Base-by-base conservation (phyloP, 23 tunicate genomes). In the Ascidia mentula region DNA sequence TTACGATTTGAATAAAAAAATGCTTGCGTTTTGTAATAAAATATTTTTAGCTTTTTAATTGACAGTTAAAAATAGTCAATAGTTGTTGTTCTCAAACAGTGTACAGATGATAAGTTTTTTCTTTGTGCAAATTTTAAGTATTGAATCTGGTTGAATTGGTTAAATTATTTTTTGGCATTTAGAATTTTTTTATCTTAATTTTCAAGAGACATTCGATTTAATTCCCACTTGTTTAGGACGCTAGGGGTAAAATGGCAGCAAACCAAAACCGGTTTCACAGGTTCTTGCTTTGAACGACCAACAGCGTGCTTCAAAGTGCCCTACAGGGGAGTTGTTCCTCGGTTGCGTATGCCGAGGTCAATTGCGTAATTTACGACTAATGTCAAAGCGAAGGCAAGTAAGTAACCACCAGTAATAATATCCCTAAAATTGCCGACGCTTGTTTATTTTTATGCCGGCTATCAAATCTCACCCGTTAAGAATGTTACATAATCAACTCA, bases 401-500 rank as follows among this genome's bases (percentile, higher is more conserved):
- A 20, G 28, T 6, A 1, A 20, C 7, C 22, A 53, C 1, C 28
- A 53, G 65, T 28, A 20, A 53, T 53, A 53, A 53, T 20, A 28
- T 53, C 28, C 28, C 13, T 9, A 3, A 53, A 53, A 53, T 53
- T 53, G 24, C 65, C 65, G 24, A 3, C 65, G 24, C 4, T 9
- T 53, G 65, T 53, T 53, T 53, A 53, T 53, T 53, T 53, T 20
- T 53, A n/a, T 53, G 24, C 24, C 24, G 4, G 65, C 24, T 28
- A 53, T 53, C 12, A 53, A 28, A 20, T 53, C 28, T 53, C 22
- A 26, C 65, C 24, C 65, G 65, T 20, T 26, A 53, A 53, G 24
- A 53, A 53, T 53, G 65, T 53, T 20, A 53, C 24, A 22, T 22
- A 71, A 22, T 17, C 9, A 32, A 78, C 94, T 78, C 74, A 95